Evolutionary conservation across 2,888 invertebrate genomes (phyloP).

Genomic region (Tenthredo mesomela): DNA sequence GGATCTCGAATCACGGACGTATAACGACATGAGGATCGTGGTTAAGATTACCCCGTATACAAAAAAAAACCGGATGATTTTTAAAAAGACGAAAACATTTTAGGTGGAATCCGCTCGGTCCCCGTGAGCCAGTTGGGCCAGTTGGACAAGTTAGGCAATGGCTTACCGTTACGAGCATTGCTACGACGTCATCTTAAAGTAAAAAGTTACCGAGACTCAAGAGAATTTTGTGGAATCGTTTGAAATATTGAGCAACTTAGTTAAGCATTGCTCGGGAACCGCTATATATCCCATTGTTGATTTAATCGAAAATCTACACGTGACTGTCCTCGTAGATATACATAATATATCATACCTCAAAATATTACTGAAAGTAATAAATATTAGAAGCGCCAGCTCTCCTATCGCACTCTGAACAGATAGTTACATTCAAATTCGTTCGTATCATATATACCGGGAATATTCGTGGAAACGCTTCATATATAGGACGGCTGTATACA

Average conservation of each 20-base stretch:
- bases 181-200: constrained; percentile 32
- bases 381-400: neutral
- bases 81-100: neutral
- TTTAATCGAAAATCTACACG: constrained; percentile 34
- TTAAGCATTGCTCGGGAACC: neutral
- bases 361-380: neutral
- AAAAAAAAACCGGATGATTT: constrained; percentile 29
- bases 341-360: neutral
- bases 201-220: constrained; percentile 36
- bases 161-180: constrained; percentile 44
- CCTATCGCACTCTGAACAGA: neutral
- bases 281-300: constrained; percentile 28
- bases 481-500: too few species aligned
- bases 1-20: constrained; percentile 27
- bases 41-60: neutral
- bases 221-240: constrained; percentile 40
- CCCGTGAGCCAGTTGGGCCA: constrained; percentile 23
- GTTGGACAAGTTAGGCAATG: constrained; percentile 49
- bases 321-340: constrained; percentile 6
- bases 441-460: too few species aligned
- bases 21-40: constrained; percentile 12
- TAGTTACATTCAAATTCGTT: neutral
- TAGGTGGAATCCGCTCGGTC: neutral
- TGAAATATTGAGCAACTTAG: constrained; percentile 45
- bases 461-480: too few species aligned